Evolutionary conservation across 1,140 invertebrate species (phyloP), one percentile per base, ranked within the genome.

Genomic region (Pararge aegeria): DNA sequence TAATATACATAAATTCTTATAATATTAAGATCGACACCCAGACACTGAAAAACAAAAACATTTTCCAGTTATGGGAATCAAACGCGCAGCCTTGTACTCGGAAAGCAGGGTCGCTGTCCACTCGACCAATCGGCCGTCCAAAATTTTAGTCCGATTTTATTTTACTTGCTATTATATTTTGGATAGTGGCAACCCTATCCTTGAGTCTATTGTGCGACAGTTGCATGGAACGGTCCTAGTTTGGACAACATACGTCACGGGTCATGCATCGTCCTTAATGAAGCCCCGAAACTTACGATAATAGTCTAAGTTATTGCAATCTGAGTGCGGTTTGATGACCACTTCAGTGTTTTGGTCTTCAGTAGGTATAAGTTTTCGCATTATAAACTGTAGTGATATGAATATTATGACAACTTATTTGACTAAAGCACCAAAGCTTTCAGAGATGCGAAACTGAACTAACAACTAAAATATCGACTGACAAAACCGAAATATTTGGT

Each of bases 231-330:
- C 80, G 70, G 75, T 51, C 70, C 34, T 68, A 83, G 73, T 80
- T 83, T 59, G 69, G 70, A 74, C 64, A 59, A 38, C 73, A 62
- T 66, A 66, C 73, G 67, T 78, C 80, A 77, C 55, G 70, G 49
- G 38, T 61, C 63, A 73, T 80, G 73, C 73, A 78, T 81, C 74
- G 79, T 71, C 68, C 75, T 72, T 85, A 85, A 85, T 85, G 82
- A 81, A 85, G 82, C 78, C 66, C 44, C 44, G 15, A 71, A 83
- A 64, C 80, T 81, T 79, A 66, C 66, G 66, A 66, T 70, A 70
- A 80, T 75, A 66, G 73, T 61, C 69, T 73, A 78, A 84, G 64
- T 84, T 80, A 82, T 82, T 71, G 68, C 67, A 55, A 69, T 75
- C 69, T 77, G 71, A 80, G 63, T 61, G 57, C 64, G 67, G 62